Base-by-base conservation (phyloP, 2,113 vertebrate genomes). In the Oenanthe melanoleuca region DNA sequence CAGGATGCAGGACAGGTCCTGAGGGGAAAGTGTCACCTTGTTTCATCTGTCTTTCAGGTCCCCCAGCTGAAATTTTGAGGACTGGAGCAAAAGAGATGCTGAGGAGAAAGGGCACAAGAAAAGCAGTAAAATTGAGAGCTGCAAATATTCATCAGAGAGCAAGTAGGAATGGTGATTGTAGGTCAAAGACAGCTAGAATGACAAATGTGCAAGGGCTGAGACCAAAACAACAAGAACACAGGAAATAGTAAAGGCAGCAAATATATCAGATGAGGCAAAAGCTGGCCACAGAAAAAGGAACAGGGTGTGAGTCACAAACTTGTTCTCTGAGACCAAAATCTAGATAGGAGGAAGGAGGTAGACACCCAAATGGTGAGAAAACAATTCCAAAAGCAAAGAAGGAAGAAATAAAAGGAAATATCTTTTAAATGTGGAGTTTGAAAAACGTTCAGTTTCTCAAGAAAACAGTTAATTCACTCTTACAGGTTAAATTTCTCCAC, bases 251-350 rank as follows among this genome's bases (percentile, higher is more conserved):
- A 84, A 89, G 89, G 90, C 87, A 74, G 74, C 14, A 92, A 92
- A 94, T 66, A 85, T 26, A 89, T 85, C 69, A 89, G 92, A 89
- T 69, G 84, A 93, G 47, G 70, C 82, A 91, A 92, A 95, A 91
- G 33, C 60, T 84, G 80, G 57, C 88, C 26, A 1, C 90, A 92
- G 86, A 91, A 93, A 95, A 95, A 89, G 91, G 55, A 94, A 93
- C 70, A 82, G 69, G 28, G 85, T 60, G 10, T 96, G 94, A 97
- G 95, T 95, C 93, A 96, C 64, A 81, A 72, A 65, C 69, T 50
- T 34, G 73, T 81, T 88, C 65, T 93, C 75, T 83, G 72, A 90
- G 37, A 92, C 69, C 34, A 71, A 78, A 61, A 94, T 40, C 19
- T 21, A 88, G 80, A 64, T 26, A 82, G 52, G 60, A 79, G 38